These are phyloP conservation scores for Odontothrips loti DNA, from an alignment of 2,888 invertebrate genomes.

Conservation along the genomic window DNA sequence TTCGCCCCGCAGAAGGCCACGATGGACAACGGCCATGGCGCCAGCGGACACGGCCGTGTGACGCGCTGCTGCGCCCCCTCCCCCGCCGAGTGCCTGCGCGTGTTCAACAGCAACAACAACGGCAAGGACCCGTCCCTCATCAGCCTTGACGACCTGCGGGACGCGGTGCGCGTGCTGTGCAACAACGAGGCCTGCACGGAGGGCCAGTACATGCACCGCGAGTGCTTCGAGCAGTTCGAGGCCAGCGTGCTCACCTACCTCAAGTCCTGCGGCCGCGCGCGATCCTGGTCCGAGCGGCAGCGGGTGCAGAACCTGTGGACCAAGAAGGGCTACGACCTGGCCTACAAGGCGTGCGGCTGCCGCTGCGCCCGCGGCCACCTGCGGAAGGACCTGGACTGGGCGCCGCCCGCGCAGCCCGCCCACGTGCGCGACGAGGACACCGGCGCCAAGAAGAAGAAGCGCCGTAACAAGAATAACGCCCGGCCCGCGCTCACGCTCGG, in stretches of 20 bases:
- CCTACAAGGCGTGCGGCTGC: slow-evolving; percentile 92
- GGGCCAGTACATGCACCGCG: slow-evolving; percentile 92
- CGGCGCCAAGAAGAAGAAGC: slow-evolving; percentile 60
- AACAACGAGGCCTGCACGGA: slow-evolving; percentile 88
- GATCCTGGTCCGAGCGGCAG: slow-evolving; percentile 93
- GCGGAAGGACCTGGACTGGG: slow-evolving; percentile 92
- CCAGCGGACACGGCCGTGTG: slow-evolving; percentile 50
- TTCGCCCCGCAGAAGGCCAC: slow-evolving; percentile 26
- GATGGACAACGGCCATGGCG: slow-evolving; percentile 39
- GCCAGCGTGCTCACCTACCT: slow-evolving; percentile 80
- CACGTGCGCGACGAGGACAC: slow-evolving; percentile 51
- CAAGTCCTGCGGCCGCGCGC: slow-evolving; percentile 83
- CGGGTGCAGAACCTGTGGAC: slow-evolving; percentile 95
- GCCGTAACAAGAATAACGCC: slow-evolving; percentile 63
- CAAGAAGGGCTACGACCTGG: slow-evolving; percentile 94
- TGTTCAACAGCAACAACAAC: slow-evolving; percentile 47
- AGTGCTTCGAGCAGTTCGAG: slow-evolving; percentile 94
- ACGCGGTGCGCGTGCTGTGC: slow-evolving; percentile 84
- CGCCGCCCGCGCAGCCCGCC: slow-evolving; percentile 54
- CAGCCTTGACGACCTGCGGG: slow-evolving; percentile 65
- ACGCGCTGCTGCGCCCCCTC: slow-evolving; percentile 80
- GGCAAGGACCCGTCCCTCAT: slow-evolving; percentile 48
- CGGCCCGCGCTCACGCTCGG: slow-evolving; percentile 57
- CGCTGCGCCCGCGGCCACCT: slow-evolving; percentile 88
- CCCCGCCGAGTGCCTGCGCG: slow-evolving; percentile 77